A percentile compares a stretch with the other conserved stretches of the same genome.
These are phyloP conservation scores for Cydia strobilella DNA, from an alignment of 1,140 invertebrate species.

Conservation along the genomic window DNA sequence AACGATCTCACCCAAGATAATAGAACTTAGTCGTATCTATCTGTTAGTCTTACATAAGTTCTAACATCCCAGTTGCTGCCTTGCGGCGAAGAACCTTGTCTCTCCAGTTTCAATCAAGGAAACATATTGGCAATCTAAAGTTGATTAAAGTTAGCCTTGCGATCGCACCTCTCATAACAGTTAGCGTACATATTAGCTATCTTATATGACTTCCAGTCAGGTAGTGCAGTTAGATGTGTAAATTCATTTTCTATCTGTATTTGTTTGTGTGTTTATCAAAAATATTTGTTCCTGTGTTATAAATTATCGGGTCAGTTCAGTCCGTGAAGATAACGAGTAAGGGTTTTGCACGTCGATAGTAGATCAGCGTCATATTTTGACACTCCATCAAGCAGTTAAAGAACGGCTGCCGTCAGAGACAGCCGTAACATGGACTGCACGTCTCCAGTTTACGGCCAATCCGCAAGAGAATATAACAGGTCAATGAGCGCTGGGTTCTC, in stretches of 20 bases:
- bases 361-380: too few species aligned
- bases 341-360: too few species aligned
- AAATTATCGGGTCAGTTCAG: too few species aligned
- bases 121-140: slow-evolving; percentile 8
- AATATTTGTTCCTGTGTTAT: too few species aligned
- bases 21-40: background rate
- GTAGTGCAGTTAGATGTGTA: background rate
- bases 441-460: too few species aligned
- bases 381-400: too few species aligned
- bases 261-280: too few species aligned
- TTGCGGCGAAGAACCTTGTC: background rate
- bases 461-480: too few species aligned
- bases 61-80: background rate
- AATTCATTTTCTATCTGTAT: background rate
- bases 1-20: background rate
- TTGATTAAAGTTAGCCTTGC: background rate
- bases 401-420: too few species aligned
- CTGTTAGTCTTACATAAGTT: background rate
- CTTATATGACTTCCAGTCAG: background rate
- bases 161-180: background rate
- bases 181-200: background rate
- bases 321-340: too few species aligned
- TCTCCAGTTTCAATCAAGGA: background rate
- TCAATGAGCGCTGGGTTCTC: too few species aligned
- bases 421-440: too few species aligned